phyloP scores from a whole-genome alignment of 2,888 invertebrate species.

The Athalia rosae region DNA sequence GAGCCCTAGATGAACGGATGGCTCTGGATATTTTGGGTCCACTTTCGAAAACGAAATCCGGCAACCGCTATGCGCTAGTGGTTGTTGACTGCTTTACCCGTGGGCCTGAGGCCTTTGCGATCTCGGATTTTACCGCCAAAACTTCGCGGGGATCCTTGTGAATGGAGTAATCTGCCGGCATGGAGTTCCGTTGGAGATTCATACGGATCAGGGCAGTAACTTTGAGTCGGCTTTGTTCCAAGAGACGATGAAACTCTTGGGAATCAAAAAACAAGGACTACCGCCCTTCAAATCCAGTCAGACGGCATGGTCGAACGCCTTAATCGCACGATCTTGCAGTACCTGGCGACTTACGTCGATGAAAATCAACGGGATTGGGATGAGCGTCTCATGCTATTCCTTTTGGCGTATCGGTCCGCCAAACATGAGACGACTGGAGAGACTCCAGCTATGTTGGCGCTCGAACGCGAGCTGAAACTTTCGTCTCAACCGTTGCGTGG shows the following conservation, averaged over 20 bases:
- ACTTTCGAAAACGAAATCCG: constrained; percentile 51
- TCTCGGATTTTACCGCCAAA: background rate
- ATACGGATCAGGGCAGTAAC: background rate
- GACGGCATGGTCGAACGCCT: constrained; percentile 60
- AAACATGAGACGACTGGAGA: too few species aligned
- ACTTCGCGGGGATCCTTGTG: background rate
- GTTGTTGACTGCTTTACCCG: constrained; percentile 48
- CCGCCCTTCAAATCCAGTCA: constrained; percentile 57
- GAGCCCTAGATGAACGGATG: constrained; percentile 50
- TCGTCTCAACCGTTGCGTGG: too few species aligned
- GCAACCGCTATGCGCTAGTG: constrained; percentile 56
- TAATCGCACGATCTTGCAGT: constrained; percentile 57
- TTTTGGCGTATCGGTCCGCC: too few species aligned
- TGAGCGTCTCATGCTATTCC: too few species aligned
- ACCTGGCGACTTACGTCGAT: too few species aligned
- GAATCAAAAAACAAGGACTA: constrained; percentile 49
- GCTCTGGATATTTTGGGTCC: constrained; percentile 55
- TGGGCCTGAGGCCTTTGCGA: background rate
- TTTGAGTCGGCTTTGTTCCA: constrained; percentile 28
- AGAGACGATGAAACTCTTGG: constrained; percentile 50
- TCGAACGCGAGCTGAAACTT: too few species aligned
- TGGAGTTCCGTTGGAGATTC: background rate
- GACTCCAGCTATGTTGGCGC: too few species aligned
- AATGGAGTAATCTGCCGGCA: background rate
- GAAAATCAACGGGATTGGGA: too few species aligned